These are phyloP conservation scores for Fregata magnificens DNA, from an alignment of 2,113 vertebrate genomes.

Conservation along the genomic window DNA sequence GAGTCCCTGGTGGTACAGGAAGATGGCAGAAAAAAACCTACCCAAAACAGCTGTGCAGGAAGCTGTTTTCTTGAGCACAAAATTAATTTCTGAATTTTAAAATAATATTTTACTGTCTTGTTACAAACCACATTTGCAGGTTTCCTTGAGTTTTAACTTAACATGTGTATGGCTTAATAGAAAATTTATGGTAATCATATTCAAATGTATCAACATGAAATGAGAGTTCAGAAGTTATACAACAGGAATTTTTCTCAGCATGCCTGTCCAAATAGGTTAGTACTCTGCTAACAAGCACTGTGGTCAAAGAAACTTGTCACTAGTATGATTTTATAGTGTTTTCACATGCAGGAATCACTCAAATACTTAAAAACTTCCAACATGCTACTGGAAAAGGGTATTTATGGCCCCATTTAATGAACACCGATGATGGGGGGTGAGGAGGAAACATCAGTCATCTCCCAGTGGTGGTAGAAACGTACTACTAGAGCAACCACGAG, in stretches of 20 bases:
- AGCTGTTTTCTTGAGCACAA: not conserved
- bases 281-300: not conserved
- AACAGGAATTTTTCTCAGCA: not conserved
- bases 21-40: not conserved
- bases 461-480: not conserved
- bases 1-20: not conserved
- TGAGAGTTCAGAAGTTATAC: not conserved
- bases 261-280: not conserved
- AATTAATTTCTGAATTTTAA: slow-evolving; percentile 17
- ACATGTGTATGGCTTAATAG: not conserved
- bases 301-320: not conserved
- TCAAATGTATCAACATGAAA: not conserved
- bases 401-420: not conserved
- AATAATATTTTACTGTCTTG: not conserved
- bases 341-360: not conserved
- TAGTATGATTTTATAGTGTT: not conserved
- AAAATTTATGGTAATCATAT: not conserved
- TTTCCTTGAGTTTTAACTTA: not conserved
- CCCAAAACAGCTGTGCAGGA: not conserved
- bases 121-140: not conserved
- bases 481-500: not conserved
- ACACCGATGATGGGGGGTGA: not conserved
- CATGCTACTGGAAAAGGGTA: not conserved
- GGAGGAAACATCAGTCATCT: not conserved
- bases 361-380: not conserved